Conservation (phyloP, 2,888 invertebrate species). For the Myopa tessellatipennis region DNA sequence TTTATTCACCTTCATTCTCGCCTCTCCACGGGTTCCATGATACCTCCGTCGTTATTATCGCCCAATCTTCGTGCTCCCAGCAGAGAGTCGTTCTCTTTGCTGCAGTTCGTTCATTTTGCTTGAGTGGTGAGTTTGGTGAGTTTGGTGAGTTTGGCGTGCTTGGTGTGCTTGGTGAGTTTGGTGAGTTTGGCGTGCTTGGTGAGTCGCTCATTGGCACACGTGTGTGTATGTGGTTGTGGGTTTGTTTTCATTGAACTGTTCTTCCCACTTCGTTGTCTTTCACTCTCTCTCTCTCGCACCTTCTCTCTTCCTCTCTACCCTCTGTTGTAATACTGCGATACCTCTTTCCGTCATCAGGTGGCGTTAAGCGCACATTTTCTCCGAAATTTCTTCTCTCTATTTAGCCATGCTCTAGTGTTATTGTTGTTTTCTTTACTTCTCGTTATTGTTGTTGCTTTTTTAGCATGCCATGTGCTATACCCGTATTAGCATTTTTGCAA, state of each 20-base stretch:
- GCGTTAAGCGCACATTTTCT: constrained; percentile 23
- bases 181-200: background rate
- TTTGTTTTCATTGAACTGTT: constrained; percentile 21
- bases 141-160: background rate
- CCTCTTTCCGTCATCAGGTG: constrained; percentile 24
- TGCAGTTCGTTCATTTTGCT: background rate
- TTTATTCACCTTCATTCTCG: background rate
- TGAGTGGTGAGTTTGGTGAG: background rate
- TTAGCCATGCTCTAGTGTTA: background rate
- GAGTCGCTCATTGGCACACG: background rate
- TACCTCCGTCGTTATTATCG: too few relatives aligned
- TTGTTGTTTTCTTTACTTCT: background rate
- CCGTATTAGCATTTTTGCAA: background rate
- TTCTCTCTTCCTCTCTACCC: background rate
- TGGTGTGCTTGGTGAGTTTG: background rate
- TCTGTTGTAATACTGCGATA: too few relatives aligned
- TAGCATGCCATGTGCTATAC: constrained; percentile 3
- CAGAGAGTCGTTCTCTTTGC: constrained; percentile 22
- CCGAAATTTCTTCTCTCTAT: background rate
- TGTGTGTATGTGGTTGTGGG: constrained; percentile 14
- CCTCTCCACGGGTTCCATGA: background rate
- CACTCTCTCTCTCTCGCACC: background rate
- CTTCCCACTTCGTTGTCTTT: background rate
- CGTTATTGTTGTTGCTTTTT: constrained; percentile 15
- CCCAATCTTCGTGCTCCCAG: too few relatives aligned